Conservation (phyloP, 2,797 vertebrate genomes). For the Gymnodraco acuticeps region DNA sequence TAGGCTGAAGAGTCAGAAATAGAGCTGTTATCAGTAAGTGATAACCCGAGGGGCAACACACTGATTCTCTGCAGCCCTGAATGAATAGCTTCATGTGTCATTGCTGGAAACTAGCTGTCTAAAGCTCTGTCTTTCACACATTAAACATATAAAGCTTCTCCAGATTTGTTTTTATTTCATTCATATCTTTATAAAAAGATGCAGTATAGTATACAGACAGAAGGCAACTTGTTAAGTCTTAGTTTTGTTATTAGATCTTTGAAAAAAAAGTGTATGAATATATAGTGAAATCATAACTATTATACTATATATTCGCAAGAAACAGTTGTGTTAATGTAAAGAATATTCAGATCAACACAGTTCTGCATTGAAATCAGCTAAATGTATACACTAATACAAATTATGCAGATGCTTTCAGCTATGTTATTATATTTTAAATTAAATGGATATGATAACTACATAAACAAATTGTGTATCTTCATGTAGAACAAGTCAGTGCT, state of each 20-base stretch:
- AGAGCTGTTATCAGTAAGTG: slow-evolving; percentile 45
- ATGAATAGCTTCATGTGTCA: neutral
- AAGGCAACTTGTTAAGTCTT: neutral
- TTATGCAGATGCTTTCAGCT: too few species aligned
- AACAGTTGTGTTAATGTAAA: too few species aligned
- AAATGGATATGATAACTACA: too few species aligned
- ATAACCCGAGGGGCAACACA: slow-evolving; percentile 8
- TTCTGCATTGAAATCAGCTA: neutral
- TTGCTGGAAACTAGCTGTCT: neutral
- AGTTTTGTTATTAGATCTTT: neutral
- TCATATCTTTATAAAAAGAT: neutral
- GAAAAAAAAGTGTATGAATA: too few species aligned
- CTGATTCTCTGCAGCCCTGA: slow-evolving; percentile 11
- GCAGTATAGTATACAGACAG: neutral
- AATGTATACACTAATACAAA: too few species aligned
- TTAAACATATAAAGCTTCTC: neutral
- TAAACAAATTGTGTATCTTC: too few species aligned
- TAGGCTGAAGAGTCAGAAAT: slow-evolving; percentile 23
- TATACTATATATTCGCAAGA: too few species aligned
- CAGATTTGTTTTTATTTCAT: neutral
- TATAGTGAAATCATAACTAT: too few species aligned
- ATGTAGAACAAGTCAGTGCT: too few species aligned
- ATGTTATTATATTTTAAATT: too few species aligned
- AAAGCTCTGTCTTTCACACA: neutral
- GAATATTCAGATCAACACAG: too few species aligned